phyloP scores from a whole-genome alignment of 2,113 vertebrate genomes.

The Grus americana region DNA sequence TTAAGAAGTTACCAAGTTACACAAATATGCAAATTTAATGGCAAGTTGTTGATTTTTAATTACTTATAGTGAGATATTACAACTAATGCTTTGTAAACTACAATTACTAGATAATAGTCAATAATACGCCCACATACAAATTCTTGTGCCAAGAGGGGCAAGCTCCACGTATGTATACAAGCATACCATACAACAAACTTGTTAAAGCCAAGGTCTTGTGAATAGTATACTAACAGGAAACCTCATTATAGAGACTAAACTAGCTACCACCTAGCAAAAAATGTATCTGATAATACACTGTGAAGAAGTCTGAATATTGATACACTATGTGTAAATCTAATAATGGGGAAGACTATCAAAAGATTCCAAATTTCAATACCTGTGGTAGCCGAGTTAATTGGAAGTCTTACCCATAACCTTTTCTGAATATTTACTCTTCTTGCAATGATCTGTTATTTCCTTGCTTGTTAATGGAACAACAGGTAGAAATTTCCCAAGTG shows the following conservation, averaged over 20 bases:
- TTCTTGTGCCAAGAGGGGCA: neutral
- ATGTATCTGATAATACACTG: neutral
- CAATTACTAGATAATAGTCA: neutral
- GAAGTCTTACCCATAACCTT: neutral
- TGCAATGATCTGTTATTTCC: slow-evolving; percentile 5
- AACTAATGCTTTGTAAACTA: neutral
- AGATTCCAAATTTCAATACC: neutral
- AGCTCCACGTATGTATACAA: neutral
- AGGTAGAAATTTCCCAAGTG: slow-evolving; percentile 20
- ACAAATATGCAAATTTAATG: neutral
- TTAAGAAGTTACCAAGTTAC: neutral
- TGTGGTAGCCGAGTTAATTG: neutral
- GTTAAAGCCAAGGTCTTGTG: neutral
- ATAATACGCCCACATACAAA: neutral
- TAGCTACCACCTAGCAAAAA: neutral
- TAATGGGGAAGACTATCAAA: neutral
- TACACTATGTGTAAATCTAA: neutral
- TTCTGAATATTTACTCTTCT: neutral
- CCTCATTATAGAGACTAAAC: neutral
- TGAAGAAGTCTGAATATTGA: neutral
- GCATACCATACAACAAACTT: neutral
- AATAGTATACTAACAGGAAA: neutral
- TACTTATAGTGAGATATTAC: neutral
- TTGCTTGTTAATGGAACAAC: neutral
- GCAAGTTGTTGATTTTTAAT: neutral